Evolutionary conservation across 2,797 vertebrate genomes (phyloP).

Genomic region (Psittacula derbiana): DNA sequence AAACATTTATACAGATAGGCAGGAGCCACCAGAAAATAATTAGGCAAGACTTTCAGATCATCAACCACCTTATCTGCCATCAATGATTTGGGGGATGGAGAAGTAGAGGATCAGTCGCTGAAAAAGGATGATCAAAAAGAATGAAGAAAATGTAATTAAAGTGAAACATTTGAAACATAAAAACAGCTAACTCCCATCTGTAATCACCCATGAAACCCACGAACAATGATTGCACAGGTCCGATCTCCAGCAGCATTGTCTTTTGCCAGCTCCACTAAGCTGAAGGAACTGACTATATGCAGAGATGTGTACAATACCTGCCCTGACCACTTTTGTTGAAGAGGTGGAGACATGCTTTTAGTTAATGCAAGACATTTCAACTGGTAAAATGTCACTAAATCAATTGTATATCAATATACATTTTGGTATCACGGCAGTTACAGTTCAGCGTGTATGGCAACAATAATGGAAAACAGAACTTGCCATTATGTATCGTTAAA

Average conservation of each 20-base stretch:
- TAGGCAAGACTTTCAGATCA: neutral
- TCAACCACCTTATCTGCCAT: accelerated
- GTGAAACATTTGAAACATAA: neutral
- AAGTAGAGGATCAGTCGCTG: neutral
- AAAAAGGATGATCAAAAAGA: neutral
- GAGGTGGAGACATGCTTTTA: neutral
- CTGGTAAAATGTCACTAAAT: neutral
- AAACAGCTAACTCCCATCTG: neutral
- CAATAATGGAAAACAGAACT: constrained; percentile 54
- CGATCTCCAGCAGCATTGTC: accelerated
- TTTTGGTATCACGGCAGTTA: neutral
- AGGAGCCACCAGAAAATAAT: neutral
- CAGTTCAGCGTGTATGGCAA: neutral
- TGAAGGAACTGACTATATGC: neutral
- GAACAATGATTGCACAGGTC: accelerated
- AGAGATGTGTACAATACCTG: neutral
- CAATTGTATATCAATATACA: neutral
- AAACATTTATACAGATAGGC: neutral
- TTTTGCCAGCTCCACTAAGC: neutral
- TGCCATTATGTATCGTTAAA: constrained; percentile 26
- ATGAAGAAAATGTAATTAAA: neutral
- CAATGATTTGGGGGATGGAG: accelerated
- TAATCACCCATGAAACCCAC: neutral
- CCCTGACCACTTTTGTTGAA: neutral
- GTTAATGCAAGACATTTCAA: neutral